Conservation (phyloP, 2,888 invertebrate species). For the Hermodice carunculata region DNA sequence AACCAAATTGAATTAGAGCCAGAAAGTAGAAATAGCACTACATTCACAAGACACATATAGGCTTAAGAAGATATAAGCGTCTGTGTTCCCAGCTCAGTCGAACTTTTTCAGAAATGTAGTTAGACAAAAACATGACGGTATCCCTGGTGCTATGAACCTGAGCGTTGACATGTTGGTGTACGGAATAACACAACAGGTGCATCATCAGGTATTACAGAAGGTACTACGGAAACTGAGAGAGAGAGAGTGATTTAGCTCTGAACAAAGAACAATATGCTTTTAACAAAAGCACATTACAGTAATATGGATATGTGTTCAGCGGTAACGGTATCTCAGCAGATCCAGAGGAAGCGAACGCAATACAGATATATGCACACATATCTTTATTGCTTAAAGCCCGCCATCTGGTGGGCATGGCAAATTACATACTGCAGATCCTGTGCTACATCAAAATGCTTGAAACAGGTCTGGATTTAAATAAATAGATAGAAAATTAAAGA, state of each 20-base stretch:
- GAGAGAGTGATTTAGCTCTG: slow-evolving; percentile 43
- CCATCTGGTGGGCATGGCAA: no score
- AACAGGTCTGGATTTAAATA: no score
- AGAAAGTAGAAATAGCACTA: slow-evolving; percentile 43
- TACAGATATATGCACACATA: no score
- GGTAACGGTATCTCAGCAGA: no score
- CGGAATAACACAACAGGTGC: slow-evolving; percentile 51
- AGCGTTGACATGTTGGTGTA: slow-evolving; percentile 67
- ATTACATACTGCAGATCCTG: no score
- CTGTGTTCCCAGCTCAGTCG: slow-evolving; percentile 65
- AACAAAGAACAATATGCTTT: slow-evolving; percentile 42
- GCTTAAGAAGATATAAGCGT: slow-evolving; percentile 44
- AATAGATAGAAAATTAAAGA: no score
- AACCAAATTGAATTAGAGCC: no score
- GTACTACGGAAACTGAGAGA: slow-evolving; percentile 44
- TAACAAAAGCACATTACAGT: slow-evolving; percentile 63
- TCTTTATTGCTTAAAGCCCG: no score
- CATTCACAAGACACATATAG: slow-evolving; percentile 41
- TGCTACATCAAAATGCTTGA: no score
- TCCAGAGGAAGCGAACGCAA: no score
- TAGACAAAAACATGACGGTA: slow-evolving; percentile 56
- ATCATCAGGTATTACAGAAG: slow-evolving; percentile 50
- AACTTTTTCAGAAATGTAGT: slow-evolving; percentile 69
- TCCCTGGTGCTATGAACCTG: slow-evolving; percentile 60
- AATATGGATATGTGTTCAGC: no score